A percentile compares a stretch with the other conserved stretches of the same genome.
phyloP scores from a whole-genome alignment of 2,113 vertebrate species.

The Neotoma lepida region DNA sequence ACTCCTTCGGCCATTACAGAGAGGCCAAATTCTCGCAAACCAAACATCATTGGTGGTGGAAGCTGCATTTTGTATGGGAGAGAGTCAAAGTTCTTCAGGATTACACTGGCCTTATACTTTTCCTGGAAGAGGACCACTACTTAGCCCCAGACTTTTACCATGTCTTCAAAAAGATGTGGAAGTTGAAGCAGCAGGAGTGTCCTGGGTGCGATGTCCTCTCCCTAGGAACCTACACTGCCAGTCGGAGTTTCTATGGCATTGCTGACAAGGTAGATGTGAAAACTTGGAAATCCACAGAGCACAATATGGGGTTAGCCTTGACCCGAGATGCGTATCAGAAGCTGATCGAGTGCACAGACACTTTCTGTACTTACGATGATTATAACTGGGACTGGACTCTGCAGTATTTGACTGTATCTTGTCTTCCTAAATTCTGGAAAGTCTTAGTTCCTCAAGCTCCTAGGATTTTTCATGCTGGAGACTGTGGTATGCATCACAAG shows the following conservation, averaged over 20 bases:
- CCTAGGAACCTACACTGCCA: slow-evolving; percentile 91
- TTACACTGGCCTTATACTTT: slow-evolving; percentile 90
- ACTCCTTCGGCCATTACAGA: slow-evolving; percentile 97
- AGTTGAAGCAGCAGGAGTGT: slow-evolving; percentile 89
- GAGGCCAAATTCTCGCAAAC: slow-evolving; percentile 98
- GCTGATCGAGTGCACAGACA: slow-evolving; percentile 94
- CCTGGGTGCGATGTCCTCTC: slow-evolving; percentile 95
- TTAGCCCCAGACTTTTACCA: slow-evolving; percentile 95
- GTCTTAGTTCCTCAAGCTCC: slow-evolving; percentile 96
- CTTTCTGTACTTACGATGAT: slow-evolving; percentile 98
- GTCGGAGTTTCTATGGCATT: slow-evolving; percentile 88
- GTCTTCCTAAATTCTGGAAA: slow-evolving; percentile 97
- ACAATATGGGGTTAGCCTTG: slow-evolving; percentile 99
- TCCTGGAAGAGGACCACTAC: slow-evolving; percentile 97
- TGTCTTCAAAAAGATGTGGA: slow-evolving; percentile 90
- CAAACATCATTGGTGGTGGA: slow-evolving; percentile 99
- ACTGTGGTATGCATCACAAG: slow-evolving; percentile 99
- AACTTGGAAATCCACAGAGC: slow-evolving; percentile 98
- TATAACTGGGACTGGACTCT: slow-evolving; percentile 99
- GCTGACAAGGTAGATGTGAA: slow-evolving; percentile 96
- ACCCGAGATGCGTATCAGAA: slow-evolving; percentile 92
- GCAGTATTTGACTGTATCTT: slow-evolving; percentile 94
- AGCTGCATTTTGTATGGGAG: slow-evolving; percentile 98
- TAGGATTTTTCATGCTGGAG: slow-evolving; percentile 95
- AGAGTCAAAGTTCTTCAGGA: slow-evolving; percentile 90